Conservation (phyloP, 2,113 vertebrate species). For the Pterophyllum scalare region DNA sequence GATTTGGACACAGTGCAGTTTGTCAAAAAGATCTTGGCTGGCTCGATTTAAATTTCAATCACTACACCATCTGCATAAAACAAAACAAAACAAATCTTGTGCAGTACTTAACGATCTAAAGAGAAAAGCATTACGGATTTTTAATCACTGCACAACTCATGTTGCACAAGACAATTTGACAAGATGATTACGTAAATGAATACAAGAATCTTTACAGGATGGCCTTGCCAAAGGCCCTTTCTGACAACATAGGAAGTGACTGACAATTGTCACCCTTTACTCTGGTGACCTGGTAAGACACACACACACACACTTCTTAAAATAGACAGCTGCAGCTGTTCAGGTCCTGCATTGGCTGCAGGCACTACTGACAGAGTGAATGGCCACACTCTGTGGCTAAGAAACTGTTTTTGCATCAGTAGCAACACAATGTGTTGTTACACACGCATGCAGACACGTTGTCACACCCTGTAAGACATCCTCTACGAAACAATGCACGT, state of each 20-base stretch:
- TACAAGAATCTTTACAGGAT: not conserved
- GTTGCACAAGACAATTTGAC: constrained; percentile 6
- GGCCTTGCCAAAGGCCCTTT: constrained; percentile 13
- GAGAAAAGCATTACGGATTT: not conserved
- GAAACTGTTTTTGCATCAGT: not conserved
- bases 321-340: constrained; percentile 80
- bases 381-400: constrained; percentile 26
- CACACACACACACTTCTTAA: constrained; percentile 67
- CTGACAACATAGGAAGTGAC: constrained; percentile 39
- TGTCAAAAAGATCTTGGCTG: constrained; percentile 42
- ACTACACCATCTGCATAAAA: constrained; percentile 42
- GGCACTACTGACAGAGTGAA: constrained; percentile 44
- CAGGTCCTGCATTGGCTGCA: constrained; percentile 67
- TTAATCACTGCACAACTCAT: not conserved
- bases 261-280: constrained; percentile 62
- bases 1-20: constrained; percentile 35
- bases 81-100: not conserved
- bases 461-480: not conserved
- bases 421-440: constrained; percentile 25
- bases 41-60: constrained; percentile 18
- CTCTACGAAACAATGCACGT: not conserved
- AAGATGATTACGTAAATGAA: not conserved
- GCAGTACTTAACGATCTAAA: constrained; percentile 5
- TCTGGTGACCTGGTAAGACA: constrained; percentile 57
- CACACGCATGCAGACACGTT: constrained; percentile 19